Conservation (phyloP, 2,797 vertebrate species). For the Gymnothorax javanicus region DNA sequence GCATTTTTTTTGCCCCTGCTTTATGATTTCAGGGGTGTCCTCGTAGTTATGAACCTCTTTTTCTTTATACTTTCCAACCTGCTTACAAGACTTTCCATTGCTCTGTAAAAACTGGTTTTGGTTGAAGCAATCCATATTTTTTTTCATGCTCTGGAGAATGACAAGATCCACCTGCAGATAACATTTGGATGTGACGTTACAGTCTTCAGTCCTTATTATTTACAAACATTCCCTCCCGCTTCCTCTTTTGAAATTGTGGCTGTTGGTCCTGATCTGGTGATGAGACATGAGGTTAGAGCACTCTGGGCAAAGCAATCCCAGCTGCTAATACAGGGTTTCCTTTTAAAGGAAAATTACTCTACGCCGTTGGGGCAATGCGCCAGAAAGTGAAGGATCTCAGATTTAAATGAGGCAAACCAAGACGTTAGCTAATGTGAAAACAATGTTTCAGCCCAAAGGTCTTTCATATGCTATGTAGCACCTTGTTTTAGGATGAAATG, state of each 20-base stretch:
- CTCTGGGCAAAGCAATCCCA: slow-evolving; percentile 25
- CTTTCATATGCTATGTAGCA: not conserved
- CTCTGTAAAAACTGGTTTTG: not conserved
- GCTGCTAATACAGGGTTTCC: slow-evolving; percentile 17
- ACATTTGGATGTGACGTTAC: not conserved
- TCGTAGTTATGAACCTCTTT: no score
- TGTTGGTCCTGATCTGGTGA: not conserved
- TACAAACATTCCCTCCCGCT: not conserved
- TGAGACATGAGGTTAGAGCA: not conserved
- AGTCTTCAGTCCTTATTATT: not conserved
- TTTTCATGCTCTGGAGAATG: not conserved
- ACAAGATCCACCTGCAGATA: not conserved
- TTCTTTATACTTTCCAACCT: no score
- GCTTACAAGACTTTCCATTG: not conserved
- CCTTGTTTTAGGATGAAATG: not conserved
- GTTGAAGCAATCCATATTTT: not conserved
- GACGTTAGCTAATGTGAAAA: slow-evolving; percentile 9
- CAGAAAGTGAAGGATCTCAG: not conserved
- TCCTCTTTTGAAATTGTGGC: not conserved
- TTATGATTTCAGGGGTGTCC: no score
- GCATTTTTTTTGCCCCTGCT: no score
- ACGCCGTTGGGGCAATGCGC: not conserved
- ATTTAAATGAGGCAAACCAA: not conserved
- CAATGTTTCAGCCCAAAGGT: not conserved
- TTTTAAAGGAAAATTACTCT: not conserved